These are phyloP conservation scores for Molossus molossus DNA, from an alignment of 2,797 vertebrate genomes.

Conservation along the genomic window DNA sequence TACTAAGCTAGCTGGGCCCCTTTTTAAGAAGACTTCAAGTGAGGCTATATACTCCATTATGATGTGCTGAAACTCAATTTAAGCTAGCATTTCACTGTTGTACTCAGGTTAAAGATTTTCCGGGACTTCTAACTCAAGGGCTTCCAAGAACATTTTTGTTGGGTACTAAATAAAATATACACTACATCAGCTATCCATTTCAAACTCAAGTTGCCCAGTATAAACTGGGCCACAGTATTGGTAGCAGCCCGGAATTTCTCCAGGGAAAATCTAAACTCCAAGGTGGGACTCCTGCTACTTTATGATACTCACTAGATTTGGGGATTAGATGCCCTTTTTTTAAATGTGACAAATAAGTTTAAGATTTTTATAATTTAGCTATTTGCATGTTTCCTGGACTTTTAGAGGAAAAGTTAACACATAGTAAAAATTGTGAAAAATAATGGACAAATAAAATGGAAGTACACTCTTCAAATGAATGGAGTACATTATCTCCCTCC, in stretches of 20 bases:
- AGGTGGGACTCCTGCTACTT: background rate
- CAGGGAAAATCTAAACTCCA: slow-evolving; percentile 50
- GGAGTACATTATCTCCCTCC: background rate
- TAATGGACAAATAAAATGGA: slow-evolving; percentile 55
- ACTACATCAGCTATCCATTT: slow-evolving; percentile 1
- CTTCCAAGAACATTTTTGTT: slow-evolving; percentile 38
- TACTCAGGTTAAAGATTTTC: slow-evolving; percentile 16
- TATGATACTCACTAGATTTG: slow-evolving; percentile 46
- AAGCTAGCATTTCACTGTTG: slow-evolving; percentile 29
- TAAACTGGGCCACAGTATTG: background rate
- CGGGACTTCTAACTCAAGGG: background rate
- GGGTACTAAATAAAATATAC: background rate
- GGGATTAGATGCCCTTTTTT: slow-evolving; percentile 23
- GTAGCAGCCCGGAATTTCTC: background rate
- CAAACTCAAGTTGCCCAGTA: background rate
- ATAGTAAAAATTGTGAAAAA: slow-evolving; percentile 25
- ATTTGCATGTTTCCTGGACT: slow-evolving; percentile 55
- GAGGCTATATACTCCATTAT: background rate
- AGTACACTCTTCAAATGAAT: background rate
- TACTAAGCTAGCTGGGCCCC: background rate
- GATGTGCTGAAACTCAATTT: slow-evolving; percentile 50
- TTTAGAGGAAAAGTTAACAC: slow-evolving; percentile 21
- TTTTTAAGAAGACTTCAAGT: slow-evolving; percentile 56
- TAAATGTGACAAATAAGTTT: slow-evolving; percentile 32
- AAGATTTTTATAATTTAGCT: slow-evolving; percentile 54